These are phyloP conservation scores for Melanaphis sacchari DNA, from an alignment of 1,140 invertebrate genomes.

Conservation along the genomic window DNA sequence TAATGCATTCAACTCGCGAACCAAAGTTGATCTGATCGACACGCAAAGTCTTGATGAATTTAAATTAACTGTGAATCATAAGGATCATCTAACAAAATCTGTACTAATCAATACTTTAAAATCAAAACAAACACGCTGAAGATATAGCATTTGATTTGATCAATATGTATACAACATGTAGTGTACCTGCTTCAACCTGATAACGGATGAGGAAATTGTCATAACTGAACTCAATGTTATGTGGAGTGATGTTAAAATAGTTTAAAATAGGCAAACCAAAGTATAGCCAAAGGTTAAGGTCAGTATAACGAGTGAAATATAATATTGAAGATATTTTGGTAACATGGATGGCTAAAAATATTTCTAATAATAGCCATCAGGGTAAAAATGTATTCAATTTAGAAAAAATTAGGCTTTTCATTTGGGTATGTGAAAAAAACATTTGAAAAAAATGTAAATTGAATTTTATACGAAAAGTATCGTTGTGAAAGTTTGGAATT, in stretches of 20 bases:
- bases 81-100: too few species aligned
- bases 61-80: too few species aligned
- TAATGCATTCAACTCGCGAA: too few species aligned
- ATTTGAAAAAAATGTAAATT: too few species aligned
- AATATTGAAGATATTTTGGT: slow-evolving; percentile 63
- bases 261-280: slow-evolving; percentile 62
- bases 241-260: slow-evolving; percentile 13
- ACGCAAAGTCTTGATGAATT: too few species aligned
- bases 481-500: too few species aligned
- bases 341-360: slow-evolving; percentile 62
- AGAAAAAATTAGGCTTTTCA: slow-evolving; percentile 62
- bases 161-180: background rate
- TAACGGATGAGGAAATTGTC: background rate
- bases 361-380: slow-evolving; percentile 61
- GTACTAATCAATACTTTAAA: too few species aligned
- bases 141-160: slow-evolving; percentile 10
- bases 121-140: slow-evolving; percentile 1
- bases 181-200: slow-evolving; percentile 25
- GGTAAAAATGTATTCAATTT: slow-evolving; percentile 62
- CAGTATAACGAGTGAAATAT: slow-evolving; percentile 63
- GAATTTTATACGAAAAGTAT: too few species aligned
- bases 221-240: slow-evolving; percentile 49
- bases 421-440: slow-evolving; percentile 40
- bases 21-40: too few species aligned
- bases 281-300: slow-evolving; percentile 61